Percentiles rank a stretch among this genome's conserved stretches.
phyloP scores from a whole-genome alignment of 2,113 vertebrate genomes.

The Spheniscus mendiculus region DNA sequence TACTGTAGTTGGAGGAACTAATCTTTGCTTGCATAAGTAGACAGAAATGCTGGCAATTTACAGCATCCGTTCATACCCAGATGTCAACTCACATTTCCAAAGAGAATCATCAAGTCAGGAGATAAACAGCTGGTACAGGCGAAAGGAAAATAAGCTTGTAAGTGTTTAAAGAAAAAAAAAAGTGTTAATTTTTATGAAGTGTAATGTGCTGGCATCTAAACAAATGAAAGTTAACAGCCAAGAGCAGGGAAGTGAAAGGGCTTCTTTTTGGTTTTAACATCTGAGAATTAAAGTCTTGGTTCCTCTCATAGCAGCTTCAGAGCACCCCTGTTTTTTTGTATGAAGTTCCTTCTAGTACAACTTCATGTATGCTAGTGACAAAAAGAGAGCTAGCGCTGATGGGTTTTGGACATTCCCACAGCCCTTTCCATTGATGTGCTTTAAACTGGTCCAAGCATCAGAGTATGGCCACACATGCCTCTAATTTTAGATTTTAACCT shows the following conservation, averaged over 20 bases:
- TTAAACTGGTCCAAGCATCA: not conserved
- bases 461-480: not conserved
- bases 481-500: not conserved
- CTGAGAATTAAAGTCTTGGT: not conserved
- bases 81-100: slow-evolving; percentile 61
- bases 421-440: not conserved
- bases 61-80: slow-evolving; percentile 51
- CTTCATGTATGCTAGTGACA: not conserved
- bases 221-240: slow-evolving; percentile 37
- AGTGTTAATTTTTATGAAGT: slow-evolving; percentile 60
- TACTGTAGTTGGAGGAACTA: slow-evolving; percentile 39
- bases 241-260: not conserved
- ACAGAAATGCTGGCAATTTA: slow-evolving; percentile 61
- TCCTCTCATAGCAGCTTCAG: not conserved
- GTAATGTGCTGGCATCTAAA: slow-evolving; percentile 30
- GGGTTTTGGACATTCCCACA: not conserved
- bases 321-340: not conserved
- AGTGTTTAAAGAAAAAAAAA: slow-evolving; percentile 57
- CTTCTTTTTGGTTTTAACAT: not conserved
- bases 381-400: accelerated
- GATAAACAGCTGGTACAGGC: slow-evolving; percentile 61
- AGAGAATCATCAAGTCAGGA: slow-evolving; percentile 65
- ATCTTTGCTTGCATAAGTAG: slow-evolving; percentile 63
- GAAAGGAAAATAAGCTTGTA: slow-evolving; percentile 59
- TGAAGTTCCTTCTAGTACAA: not conserved